Evolutionary conservation across 1,140 invertebrate species (phyloP).

Genomic region (Cryptotermes secundus): DNA sequence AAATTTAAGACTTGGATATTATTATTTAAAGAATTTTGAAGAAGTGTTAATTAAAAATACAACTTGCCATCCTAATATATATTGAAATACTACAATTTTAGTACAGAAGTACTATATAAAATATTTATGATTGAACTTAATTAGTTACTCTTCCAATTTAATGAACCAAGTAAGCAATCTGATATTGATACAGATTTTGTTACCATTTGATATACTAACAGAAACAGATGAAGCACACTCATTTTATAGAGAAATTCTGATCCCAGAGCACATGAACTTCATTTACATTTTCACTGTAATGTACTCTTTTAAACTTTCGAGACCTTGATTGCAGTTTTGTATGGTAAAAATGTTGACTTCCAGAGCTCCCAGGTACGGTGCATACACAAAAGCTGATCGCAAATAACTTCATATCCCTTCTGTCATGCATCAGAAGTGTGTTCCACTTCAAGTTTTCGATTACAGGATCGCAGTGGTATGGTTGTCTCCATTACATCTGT

Average conservation of each 20-base stretch:
- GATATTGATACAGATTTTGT: no score
- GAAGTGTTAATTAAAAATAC: no score
- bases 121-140: no score
- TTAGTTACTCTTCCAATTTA: no score
- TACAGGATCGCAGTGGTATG: neutral
- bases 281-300: neutral
- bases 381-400: no score
- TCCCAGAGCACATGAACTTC: slow-evolving; percentile 9
- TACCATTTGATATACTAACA: no score
- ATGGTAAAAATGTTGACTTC: neutral
- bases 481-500: neutral
- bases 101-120: no score
- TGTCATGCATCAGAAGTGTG: neutral
- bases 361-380: neutral
- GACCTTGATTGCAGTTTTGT: neutral
- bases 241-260: neutral
- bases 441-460: neutral
- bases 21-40: no score
- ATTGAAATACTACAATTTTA: no score
- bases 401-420: neutral
- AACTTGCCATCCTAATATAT: no score
- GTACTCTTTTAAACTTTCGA: neutral
- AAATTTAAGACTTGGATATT: no score
- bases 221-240: neutral
- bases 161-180: no score